Evolutionary conservation across 92 coral and sea anemone genomes (phyloP), one percentile per base, ranked within the genome.

Genomic region (Epizoanthus ramosus): DNA sequence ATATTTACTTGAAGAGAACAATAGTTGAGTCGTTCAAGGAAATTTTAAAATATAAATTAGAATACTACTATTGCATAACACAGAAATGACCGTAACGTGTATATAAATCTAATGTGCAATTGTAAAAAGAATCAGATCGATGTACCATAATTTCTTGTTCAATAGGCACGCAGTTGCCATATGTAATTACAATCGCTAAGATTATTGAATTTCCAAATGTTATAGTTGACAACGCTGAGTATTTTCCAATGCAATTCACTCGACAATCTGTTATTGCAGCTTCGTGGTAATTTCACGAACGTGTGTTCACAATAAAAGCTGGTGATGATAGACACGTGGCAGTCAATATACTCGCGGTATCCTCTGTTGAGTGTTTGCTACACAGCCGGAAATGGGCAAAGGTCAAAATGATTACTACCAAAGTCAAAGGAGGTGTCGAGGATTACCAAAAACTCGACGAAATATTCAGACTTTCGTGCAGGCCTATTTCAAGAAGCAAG

Each of bases 221-320:
- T 63, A 23, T 77, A 14, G 43, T 77, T 77, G 71, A 77, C 82
- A 77, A 77, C 41, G 54, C 47, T 77, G 39, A 61, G 43, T 41
- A 60, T 77, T 39, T 77, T 59, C 33, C 31, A 63, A 63, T 41
- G 41, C 22, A 77, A 77, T 59, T 63, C 82, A 77, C 37, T 77
- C 82, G 70, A 56, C 82, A 77, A 77, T 77, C 68, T 77, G 82
- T 77, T 77, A 14, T 77, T 77, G 65, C 82, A 77, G 82, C 82
- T 77, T 77, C 63, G 43, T 77, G 70, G 25, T 21, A 58, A 77
- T 77, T 77, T 22, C 45, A 18, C 82, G 10, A 23, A 63, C 71
- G 71, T 39, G 52, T 41, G 21, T 77, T 41, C 58, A 41, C 71
- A 77, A 77, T 77, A 77, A 77, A 77, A 57, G 25, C 14, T 60